A percentile compares a stretch with the other conserved stretches of the same genome.
Conservation (phyloP, 2,113 vertebrate species). For the Mesembrinibis cayennensis region DNA sequence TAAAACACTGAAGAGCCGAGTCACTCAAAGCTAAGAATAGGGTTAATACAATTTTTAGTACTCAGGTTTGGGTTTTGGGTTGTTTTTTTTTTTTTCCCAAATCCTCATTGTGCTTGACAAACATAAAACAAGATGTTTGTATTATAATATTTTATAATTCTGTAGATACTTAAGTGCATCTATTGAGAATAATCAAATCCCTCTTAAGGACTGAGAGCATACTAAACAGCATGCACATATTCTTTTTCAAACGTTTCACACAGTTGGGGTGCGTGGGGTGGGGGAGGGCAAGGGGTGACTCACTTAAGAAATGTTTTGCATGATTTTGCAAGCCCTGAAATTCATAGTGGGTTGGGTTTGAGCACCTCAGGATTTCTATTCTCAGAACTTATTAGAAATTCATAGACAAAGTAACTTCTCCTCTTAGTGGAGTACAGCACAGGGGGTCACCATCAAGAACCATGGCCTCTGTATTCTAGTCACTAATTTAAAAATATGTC, state of each 20-base stretch:
- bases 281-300: background rate
- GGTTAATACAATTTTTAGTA: background rate
- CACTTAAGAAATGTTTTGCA: background rate
- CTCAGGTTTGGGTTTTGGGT: background rate
- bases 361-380: slow-evolving; percentile 44
- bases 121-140: slow-evolving; percentile 12
- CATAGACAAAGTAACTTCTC: slow-evolving; percentile 9
- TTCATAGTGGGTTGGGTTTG: background rate
- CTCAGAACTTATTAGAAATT: slow-evolving; percentile 17
- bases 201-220: background rate
- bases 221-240: background rate
- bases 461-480: background rate
- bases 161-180: background rate
- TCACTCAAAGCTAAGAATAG: background rate
- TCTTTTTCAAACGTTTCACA: slow-evolving; percentile 18
- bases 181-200: slow-evolving; percentile 11
- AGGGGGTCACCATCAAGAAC: background rate
- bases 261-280: background rate
- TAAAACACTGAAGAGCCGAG: slow-evolving; percentile 10
- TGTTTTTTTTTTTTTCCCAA: background rate
- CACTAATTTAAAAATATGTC: slow-evolving; percentile 24
- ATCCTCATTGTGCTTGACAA: slow-evolving; percentile 37
- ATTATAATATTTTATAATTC: slow-evolving; percentile 1
- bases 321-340: slow-evolving; percentile 20
- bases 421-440: background rate